These are phyloP conservation scores for Platysternon megacephalum DNA, from an alignment of 2,113 vertebrate species.

Conservation along the genomic window DNA sequence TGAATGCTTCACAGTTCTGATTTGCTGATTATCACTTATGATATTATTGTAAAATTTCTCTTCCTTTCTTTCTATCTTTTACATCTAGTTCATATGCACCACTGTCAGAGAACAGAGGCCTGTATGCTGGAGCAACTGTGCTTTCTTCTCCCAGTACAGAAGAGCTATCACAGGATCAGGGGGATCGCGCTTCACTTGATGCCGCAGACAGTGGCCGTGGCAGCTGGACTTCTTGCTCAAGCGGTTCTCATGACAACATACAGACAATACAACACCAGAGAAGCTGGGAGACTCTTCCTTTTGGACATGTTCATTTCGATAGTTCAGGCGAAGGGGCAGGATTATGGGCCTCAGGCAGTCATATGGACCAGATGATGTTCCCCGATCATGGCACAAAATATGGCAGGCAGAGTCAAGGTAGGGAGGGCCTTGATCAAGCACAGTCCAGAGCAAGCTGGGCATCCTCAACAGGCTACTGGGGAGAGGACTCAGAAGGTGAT, in stretches of 20 bases:
- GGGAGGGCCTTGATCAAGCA: conserved; percentile 86
- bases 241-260: conserved; percentile 97
- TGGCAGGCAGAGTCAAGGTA: conserved; percentile 81
- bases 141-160: conserved; percentile 96
- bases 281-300: conserved; percentile 94
- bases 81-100: conserved; percentile 88
- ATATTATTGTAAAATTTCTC: background rate
- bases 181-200: conserved; percentile 94
- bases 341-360: conserved; percentile 81
- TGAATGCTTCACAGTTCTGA: background rate
- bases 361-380: conserved; percentile 83
- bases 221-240: conserved; percentile 98
- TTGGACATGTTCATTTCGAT: conserved; percentile 85
- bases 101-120: conserved; percentile 89
- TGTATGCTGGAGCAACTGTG: conserved; percentile 89
- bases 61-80: background rate
- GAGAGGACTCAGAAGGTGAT: conserved; percentile 96
- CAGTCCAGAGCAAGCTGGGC: conserved; percentile 97
- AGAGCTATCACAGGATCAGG: conserved; percentile 96
- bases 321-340: conserved; percentile 80
- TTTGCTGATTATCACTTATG: background rate
- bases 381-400: conserved; percentile 82
- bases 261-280: conserved; percentile 97
- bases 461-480: conserved; percentile 94
- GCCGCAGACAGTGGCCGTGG: conserved; percentile 97